Evolutionary conservation across 1,140 invertebrate species (phyloP), one percentile per base, ranked within the genome.

Genomic region (Penaeus vannamei): DNA sequence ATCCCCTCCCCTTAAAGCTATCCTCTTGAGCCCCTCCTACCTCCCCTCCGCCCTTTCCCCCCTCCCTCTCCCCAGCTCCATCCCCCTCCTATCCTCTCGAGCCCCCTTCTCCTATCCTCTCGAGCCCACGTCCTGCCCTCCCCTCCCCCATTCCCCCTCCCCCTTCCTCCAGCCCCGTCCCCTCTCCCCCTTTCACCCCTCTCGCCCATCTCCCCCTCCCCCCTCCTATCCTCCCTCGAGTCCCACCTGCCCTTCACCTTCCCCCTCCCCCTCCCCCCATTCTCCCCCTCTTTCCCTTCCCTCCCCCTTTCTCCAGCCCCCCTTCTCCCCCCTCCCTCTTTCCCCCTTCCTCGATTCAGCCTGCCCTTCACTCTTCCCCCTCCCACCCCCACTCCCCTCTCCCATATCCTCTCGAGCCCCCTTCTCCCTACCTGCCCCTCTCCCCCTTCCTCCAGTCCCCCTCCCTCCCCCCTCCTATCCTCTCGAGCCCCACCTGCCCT

Each of bases 351-450:
- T n/a, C 66, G 12, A 29, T 42, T 80, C 36, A 29, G 23, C 46
- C 77, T n/a, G 32, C n/a, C n/a, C n/a, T n/a, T n/a, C n/a, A n/a
- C 72, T 61, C 53, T 60, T 60, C 72, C 66, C 77, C 42, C 46
- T 72, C 61, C 46, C 32, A 42, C 60, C 32, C 60, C 80, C 60
- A n/a, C n/a, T 53, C 60, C 80, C 26, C 46, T 82, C 60, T 53
- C n/a, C n/a, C n/a, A n/a, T n/a, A 53, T 42, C n/a, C 80, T 82
- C 80, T 82, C 42, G 46, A 36, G 20, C 42, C 60, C 14, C n/a
- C n/a, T n/a, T n/a, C n/a, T n/a, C n/a, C n/a, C 23, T 84, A 23
- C 20, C 42, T 42, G 23, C 59, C 64, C 32, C 23, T 26, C 23
- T n/a, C 66, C 82, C 14, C 62, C 26, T n/a, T 12, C 82, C 19